Percentiles rank a stretch among this genome's conserved stretches.
Conservation (phyloP, 1,140 invertebrate genomes). For the Aphelinus atriplicis region DNA sequence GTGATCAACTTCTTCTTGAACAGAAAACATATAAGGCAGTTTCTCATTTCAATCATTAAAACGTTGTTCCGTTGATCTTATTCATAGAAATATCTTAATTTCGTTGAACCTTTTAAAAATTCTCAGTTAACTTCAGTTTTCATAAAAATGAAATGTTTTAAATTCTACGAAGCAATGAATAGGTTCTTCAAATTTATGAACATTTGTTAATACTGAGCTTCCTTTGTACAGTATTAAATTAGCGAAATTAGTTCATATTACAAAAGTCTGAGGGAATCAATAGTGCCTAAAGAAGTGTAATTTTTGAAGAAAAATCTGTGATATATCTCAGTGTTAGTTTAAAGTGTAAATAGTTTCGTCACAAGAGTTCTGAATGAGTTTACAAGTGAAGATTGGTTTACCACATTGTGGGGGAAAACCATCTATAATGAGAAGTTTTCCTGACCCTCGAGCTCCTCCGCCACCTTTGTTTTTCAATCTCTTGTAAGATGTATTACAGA, state of each 20-base stretch:
- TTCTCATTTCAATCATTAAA: no score
- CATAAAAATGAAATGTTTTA: conserved; percentile 22
- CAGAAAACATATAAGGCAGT: not conserved
- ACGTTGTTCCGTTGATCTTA: no score
- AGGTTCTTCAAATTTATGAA: conserved; percentile 27
- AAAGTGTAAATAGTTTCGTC: not conserved
- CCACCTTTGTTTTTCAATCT: conserved; percentile 47
- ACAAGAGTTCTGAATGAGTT: conserved; percentile 3
- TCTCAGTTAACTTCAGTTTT: no score
- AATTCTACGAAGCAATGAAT: conserved; percentile 30
- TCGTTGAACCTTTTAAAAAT: no score
- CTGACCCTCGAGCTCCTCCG: conserved; percentile 41
- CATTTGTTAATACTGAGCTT: no score
- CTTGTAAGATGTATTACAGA: conserved; percentile 43
- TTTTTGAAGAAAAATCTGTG: no score
- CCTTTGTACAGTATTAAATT: no score
- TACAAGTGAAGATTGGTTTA: conserved; percentile 7
- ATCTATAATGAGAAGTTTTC: conserved; percentile 31
- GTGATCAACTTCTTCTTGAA: not conserved
- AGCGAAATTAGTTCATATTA: no score
- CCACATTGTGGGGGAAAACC: not conserved
- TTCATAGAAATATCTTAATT: no score
- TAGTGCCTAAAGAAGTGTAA: no score
- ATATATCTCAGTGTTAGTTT: no score
- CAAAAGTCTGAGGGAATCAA: no score